A percentile compares a stretch with the other conserved stretches of the same genome.
phyloP scores from a whole-genome alignment of 2,888 invertebrate species.

The Endotricha flammealis region DNA sequence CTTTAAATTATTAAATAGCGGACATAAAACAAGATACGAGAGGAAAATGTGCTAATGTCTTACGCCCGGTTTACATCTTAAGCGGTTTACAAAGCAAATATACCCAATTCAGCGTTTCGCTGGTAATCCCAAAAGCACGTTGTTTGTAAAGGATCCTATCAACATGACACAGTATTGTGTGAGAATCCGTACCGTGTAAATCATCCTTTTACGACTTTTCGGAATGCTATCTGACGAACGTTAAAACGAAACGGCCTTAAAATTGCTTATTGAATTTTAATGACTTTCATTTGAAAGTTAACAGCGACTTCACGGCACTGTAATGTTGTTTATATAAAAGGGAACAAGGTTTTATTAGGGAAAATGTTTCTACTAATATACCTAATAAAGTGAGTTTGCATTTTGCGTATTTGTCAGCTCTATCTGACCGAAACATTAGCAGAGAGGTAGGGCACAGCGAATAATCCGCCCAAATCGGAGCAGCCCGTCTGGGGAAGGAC shows the following conservation, averaged over 20 bases:
- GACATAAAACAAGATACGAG: slow-evolving; percentile 27
- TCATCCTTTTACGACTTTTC: slow-evolving; percentile 3
- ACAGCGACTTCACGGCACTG: not conserved
- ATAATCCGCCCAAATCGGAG: too few relatives aligned
- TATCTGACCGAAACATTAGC: too few relatives aligned
- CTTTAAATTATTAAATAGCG: not conserved
- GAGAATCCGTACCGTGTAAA: not conserved
- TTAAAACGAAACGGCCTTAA: not conserved
- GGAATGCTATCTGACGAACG: not conserved
- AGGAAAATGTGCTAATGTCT: slow-evolving; percentile 20
- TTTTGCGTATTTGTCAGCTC: too few relatives aligned
- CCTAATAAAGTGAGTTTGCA: too few relatives aligned
- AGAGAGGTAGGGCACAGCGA: too few relatives aligned
- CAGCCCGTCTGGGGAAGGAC: too few relatives aligned
- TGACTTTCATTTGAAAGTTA: slow-evolving; percentile 2
- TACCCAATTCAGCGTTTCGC: slow-evolving; percentile 1
- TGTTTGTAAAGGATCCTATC: slow-evolving; percentile 6
- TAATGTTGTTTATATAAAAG: not conserved
- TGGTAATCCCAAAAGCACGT: slow-evolving; percentile 6
- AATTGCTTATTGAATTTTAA: slow-evolving; percentile 10
- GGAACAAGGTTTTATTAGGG: too few relatives aligned
- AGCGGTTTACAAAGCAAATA: not conserved
- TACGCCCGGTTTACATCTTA: slow-evolving; percentile 5
- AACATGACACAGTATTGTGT: slow-evolving; percentile 7
- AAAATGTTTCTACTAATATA: too few relatives aligned